Evolutionary conservation across 2,797 vertebrate species (phyloP).

Genomic region (Falco rusticolus): DNA sequence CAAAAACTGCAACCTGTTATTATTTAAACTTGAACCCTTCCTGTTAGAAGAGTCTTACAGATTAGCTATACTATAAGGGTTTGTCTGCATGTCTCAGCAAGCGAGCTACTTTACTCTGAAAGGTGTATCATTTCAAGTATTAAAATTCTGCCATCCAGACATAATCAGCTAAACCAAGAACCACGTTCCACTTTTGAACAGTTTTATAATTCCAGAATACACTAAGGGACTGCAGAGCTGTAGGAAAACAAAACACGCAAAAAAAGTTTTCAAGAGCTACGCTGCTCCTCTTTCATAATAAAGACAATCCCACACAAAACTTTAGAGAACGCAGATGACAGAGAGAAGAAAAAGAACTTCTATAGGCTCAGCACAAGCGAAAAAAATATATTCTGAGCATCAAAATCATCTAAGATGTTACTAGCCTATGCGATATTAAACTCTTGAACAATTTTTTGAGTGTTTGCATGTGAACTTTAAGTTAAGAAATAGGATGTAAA

Average conservation of each 20-base stretch:
- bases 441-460: not conserved
- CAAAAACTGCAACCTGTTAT: not conserved
- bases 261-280: constrained; percentile 50
- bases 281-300: constrained; percentile 35
- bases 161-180: constrained; percentile 60
- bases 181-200: constrained; percentile 56
- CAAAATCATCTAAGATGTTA: not conserved
- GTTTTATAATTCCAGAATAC: constrained; percentile 67
- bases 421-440: not conserved
- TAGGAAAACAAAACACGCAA: constrained; percentile 29
- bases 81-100: not conserved
- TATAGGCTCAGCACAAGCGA: not conserved
- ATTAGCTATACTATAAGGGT: not conserved
- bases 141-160: constrained; percentile 62
- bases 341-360: not conserved
- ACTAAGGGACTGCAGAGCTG: constrained; percentile 37
- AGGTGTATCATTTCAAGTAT: constrained; percentile 30
- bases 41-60: not conserved
- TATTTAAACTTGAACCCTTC: not conserved
- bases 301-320: constrained; percentile 31
- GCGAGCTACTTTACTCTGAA: not conserved
- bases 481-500: not conserved
- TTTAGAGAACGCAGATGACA: not conserved
- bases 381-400: not conserved
- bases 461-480: not conserved